These are phyloP conservation scores for Dryas iulia DNA, from an alignment of 1,140 invertebrate genomes.

Conservation along the genomic window DNA sequence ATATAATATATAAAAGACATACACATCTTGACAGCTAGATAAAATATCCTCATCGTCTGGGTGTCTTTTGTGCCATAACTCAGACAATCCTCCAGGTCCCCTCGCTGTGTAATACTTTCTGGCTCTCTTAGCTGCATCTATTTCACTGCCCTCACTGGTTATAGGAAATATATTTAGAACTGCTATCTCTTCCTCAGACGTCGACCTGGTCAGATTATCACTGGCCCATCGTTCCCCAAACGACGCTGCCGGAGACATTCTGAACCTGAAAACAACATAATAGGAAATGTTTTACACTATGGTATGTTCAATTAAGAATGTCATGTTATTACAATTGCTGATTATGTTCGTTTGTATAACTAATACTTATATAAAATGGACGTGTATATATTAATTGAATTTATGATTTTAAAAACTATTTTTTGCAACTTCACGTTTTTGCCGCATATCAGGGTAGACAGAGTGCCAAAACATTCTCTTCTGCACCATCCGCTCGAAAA, in stretches of 20 bases:
- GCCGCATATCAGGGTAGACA: too few relatives aligned
- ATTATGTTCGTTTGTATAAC: too few relatives aligned
- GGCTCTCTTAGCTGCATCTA: slow-evolving; percentile 57
- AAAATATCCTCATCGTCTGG: slow-evolving; percentile 73
- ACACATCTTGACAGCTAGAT: slow-evolving; percentile 58
- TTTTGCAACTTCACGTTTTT: too few relatives aligned
- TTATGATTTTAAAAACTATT: too few relatives aligned
- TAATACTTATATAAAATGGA: too few relatives aligned
- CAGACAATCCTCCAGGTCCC: slow-evolving; percentile 56
- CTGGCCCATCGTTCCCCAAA: slow-evolving; percentile 71
- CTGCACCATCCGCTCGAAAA: too few relatives aligned
- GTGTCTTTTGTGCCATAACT: slow-evolving; percentile 60
- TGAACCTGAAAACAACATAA: slow-evolving; percentile 49
- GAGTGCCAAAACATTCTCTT: too few relatives aligned
- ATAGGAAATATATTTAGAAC: slow-evolving; percentile 50
- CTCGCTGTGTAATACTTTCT: slow-evolving; percentile 62
- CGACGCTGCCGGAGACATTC: slow-evolving; percentile 74
- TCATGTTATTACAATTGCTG: too few relatives aligned
- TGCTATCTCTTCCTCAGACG: slow-evolving; percentile 48
- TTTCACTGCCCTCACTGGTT: slow-evolving; percentile 59
- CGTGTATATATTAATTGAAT: too few relatives aligned
- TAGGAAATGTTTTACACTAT: too few relatives aligned
- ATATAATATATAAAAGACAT: background rate
- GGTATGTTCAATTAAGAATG: too few relatives aligned
- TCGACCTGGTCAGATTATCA: slow-evolving; percentile 60